Evolutionary conservation across 2,888 invertebrate species (phyloP), one percentile per base, ranked within the genome.

Genomic region (Ophion ventricosus): DNA sequence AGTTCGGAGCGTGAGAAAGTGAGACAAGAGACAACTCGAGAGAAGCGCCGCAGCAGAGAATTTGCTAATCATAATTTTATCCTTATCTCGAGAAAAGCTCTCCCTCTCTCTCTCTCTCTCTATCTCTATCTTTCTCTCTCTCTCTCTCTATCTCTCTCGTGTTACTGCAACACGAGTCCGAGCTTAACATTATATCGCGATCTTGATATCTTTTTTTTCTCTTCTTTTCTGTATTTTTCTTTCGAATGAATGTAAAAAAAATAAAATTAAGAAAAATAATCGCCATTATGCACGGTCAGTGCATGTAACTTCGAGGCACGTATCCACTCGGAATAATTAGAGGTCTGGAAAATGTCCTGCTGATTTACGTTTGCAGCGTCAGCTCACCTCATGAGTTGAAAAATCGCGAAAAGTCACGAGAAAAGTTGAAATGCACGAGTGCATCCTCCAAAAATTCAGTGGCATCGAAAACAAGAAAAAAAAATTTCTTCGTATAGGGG

Each of bases 11-110:
- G 26, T 7, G 63, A 56, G 63, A 70, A 29, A 25, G 26, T 40
- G 23, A 74, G 63, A 35, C 11, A 64, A 20, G 61, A 61, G 73
- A 40, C 40, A 25, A 43, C 57, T 72, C 20, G 70, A 63, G 67
- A 59, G 66, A 67, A 66, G 25, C 57, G 57, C 67, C 43, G 77
- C 49, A 4, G 14, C 11, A 69, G 69, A 63, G 66, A 77, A 77
- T 77, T 77, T 72, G 59, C 82, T 73, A 73, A 82, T 77, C 76
- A 77, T 72, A 76, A 72, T 82, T 82, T 77, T 35, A 66, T 77
- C 66, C 72, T 72, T 82, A 82, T 82, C 82, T 72, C 49, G 67
- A 63, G 63, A 17, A 75, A 79, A 72, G 72, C 56, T 72, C 64
- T 49, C 57, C 1, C 17, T 49, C 49, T 14, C 17, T 17, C 2